phyloP scores from a whole-genome alignment of 2,888 invertebrate genomes.

The Malachius bipustulatus region DNA sequence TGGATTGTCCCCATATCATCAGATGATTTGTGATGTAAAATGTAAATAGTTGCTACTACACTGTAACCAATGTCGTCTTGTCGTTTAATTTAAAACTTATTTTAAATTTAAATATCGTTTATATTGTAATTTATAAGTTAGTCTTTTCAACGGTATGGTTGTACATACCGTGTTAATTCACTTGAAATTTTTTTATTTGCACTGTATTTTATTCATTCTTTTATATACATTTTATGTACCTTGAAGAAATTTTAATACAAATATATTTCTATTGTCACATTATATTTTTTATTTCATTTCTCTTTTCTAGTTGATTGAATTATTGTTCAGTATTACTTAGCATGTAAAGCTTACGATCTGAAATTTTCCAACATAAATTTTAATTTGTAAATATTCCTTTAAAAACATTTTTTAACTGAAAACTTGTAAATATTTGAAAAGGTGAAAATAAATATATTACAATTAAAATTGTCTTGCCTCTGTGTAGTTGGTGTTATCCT shows the following conservation, averaged over 20 bases:
- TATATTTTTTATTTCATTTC: conserved; percentile 27
- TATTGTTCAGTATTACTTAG: too few species aligned
- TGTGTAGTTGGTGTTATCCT: conserved; percentile 25
- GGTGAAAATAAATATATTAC: not conserved
- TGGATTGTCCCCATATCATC: conserved; percentile 27
- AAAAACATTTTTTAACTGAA: too few species aligned
- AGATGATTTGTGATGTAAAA: conserved; percentile 28
- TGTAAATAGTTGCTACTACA: conserved; percentile 27
- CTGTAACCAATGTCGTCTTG: conserved; percentile 14
- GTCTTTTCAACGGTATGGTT: conserved; percentile 30
- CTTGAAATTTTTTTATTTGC: conserved; percentile 25
- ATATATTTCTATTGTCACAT: conserved; percentile 35
- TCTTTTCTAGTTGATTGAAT: conserved; percentile 13
- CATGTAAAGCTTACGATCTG: too few species aligned
- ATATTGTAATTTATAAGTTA: conserved; percentile 19
- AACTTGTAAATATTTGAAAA: not conserved
- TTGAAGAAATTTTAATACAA: conserved; percentile 34
- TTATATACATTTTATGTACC: conserved; percentile 24
- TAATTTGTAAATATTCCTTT: conserved; percentile 1
- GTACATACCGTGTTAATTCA: conserved; percentile 31
- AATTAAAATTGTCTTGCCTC: conserved; percentile 28
- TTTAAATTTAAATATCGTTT: conserved; percentile 12
- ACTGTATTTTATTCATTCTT: conserved; percentile 28
- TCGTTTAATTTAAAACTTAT: conserved; percentile 9
- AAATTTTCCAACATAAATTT: too few species aligned